Conservation (phyloP, 92 coral and sea anemone species). For the Bergia puertoricense region DNA sequence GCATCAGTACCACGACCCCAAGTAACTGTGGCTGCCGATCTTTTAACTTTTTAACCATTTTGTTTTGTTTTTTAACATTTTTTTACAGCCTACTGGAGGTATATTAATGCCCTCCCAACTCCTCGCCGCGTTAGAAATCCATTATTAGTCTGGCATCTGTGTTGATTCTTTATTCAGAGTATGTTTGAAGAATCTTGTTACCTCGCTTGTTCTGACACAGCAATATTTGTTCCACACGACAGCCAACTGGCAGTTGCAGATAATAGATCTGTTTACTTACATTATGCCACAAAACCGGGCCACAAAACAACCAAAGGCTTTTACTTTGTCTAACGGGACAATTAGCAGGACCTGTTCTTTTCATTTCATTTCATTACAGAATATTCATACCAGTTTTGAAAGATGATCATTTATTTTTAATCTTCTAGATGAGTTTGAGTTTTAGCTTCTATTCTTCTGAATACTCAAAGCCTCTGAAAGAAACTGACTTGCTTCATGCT, state of each 20-base stretch:
- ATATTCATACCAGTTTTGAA: slow-evolving; percentile 15
- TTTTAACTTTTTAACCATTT: no score
- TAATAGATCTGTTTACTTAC: slow-evolving; percentile 26
- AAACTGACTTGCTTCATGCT: slow-evolving; percentile 6
- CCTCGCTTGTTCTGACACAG: neutral
- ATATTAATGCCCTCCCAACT: no score
- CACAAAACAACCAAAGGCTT: slow-evolving; percentile 2
- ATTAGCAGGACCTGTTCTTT: slow-evolving; percentile 4
- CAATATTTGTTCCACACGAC: slow-evolving; percentile 18
- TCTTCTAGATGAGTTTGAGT: neutral
- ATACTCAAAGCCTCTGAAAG: neutral
- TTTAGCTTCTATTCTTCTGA: neutral
- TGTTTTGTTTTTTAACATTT: no score
- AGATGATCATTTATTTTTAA: neutral
- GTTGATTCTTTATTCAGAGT: slow-evolving; percentile 5
- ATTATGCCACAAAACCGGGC: slow-evolving; percentile 1
- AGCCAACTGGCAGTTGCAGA: neutral
- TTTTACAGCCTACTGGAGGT: no score
- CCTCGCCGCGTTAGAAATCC: neutral
- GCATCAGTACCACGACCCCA: no score
- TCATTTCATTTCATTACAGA: slow-evolving; percentile 30
- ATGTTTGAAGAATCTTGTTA: slow-evolving; percentile 25
- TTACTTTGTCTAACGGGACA: slow-evolving; percentile 10
- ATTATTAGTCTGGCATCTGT: slow-evolving; percentile 14
- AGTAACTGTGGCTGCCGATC: no score